Conservation (phyloP, 2,888 invertebrate species). For the Thereva unica region DNA sequence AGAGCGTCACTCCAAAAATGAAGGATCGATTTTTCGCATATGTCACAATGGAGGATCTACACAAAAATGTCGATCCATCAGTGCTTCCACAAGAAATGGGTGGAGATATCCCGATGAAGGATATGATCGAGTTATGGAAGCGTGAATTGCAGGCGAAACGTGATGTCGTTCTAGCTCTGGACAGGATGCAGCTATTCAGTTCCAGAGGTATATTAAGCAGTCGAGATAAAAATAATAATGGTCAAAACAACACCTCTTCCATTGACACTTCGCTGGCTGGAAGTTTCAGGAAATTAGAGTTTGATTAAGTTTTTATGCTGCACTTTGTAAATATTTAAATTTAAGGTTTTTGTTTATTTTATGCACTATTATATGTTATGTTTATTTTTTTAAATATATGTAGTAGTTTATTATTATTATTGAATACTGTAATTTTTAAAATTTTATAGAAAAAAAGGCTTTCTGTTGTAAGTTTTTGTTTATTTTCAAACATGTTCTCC, state of each 20-base stretch:
- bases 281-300: conserved; percentile 72
- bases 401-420: too few relatives aligned
- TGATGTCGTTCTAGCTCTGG: conserved; percentile 64
- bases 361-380: too few relatives aligned
- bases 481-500: not conserved
- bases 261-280: conserved; percentile 59
- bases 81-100: conserved; percentile 76
- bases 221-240: conserved; percentile 50
- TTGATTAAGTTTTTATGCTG: conserved; percentile 59
- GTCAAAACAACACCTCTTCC: not conserved
- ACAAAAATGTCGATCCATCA: conserved; percentile 63
- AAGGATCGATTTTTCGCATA: conserved; percentile 69
- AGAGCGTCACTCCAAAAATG: conserved; percentile 73
- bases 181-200: conserved; percentile 68
- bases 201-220: conserved; percentile 63
- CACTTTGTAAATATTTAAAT: too few relatives aligned
- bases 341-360: too few relatives aligned
- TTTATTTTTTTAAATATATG: too few relatives aligned
- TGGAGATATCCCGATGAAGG: conserved; percentile 69
- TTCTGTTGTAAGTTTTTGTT: too few relatives aligned
- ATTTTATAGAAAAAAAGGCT: too few relatives aligned
- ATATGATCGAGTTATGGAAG: conserved; percentile 73
- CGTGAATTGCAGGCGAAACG: conserved; percentile 65
- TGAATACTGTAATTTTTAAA: too few relatives aligned
- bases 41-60: conserved; percentile 64